phyloP scores from a whole-genome alignment of 2,113 vertebrate species.

The Rhinopomastus cyanomelas region DNA sequence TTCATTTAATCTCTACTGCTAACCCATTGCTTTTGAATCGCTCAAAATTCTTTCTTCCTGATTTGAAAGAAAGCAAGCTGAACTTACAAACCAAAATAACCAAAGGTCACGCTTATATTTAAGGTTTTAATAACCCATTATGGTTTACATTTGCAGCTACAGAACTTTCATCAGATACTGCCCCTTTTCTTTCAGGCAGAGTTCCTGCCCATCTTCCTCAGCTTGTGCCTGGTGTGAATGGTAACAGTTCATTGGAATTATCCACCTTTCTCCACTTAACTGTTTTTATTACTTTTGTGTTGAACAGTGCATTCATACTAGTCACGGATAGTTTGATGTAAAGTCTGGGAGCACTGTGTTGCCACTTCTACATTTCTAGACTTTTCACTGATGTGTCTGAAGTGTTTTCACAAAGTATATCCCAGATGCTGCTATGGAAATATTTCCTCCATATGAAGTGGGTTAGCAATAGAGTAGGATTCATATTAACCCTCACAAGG shows the following conservation, averaged over 20 bases:
- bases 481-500: neutral
- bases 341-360: neutral
- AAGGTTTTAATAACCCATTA: conserved; percentile 17
- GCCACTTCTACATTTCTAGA: neutral
- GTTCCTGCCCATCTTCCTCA: neutral
- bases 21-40: neutral
- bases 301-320: neutral
- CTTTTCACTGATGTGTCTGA: neutral
- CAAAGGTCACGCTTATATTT: neutral
- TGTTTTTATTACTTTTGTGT: neutral
- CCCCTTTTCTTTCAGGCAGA: neutral
- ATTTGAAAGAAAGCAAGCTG: neutral
- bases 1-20: conserved; percentile 25
- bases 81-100: conserved; percentile 18
- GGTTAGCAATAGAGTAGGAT: neutral
- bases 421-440: neutral
- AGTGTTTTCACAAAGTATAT: neutral
- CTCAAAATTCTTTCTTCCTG: neutral
- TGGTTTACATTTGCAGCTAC: neutral
- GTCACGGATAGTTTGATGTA: neutral
- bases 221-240: neutral
- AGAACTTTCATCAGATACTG: conserved; percentile 1
- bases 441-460: neutral
- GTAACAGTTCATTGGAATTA: neutral
- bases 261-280: neutral